These are phyloP conservation scores for Enteromius viviparus DNA, from an alignment of 2,797 vertebrate species.

Conservation along the genomic window DNA sequence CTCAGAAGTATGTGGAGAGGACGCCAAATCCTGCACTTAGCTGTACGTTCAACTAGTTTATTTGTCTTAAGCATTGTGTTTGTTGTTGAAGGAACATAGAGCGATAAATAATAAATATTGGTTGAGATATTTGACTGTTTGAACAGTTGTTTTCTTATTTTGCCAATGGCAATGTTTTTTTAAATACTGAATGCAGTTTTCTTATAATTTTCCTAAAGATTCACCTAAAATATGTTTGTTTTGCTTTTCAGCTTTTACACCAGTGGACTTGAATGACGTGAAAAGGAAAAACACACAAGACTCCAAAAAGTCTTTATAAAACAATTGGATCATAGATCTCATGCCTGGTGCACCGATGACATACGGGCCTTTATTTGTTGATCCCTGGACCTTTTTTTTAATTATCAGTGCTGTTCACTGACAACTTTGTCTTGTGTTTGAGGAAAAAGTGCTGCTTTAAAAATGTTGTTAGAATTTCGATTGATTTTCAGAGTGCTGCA, in stretches of 20 bases:
- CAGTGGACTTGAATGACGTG: slow-evolving; percentile 83
- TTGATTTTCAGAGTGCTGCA: neutral
- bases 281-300: slow-evolving; percentile 82
- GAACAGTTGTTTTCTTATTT: neutral
- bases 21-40: slow-evolving; percentile 83
- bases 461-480: neutral
- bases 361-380: neutral
- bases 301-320: slow-evolving; percentile 50
- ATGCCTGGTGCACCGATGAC: slow-evolving; percentile 9
- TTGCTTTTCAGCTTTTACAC: slow-evolving; percentile 79
- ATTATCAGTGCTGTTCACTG: neutral
- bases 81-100: neutral
- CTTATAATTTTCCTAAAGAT: neutral
- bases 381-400: neutral
- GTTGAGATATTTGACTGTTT: neutral
- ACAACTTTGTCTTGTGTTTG: neutral
- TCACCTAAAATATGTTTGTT: neutral
- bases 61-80: neutral
- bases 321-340: neutral
- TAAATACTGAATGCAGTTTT: neutral
- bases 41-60: slow-evolving; percentile 65
- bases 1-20: slow-evolving; percentile 87
- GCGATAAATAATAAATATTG: neutral
- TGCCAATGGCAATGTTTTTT: neutral
- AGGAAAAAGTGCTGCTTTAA: neutral